phyloP scores from a whole-genome alignment of 2,113 vertebrate species.

The Noturus placidus region DNA sequence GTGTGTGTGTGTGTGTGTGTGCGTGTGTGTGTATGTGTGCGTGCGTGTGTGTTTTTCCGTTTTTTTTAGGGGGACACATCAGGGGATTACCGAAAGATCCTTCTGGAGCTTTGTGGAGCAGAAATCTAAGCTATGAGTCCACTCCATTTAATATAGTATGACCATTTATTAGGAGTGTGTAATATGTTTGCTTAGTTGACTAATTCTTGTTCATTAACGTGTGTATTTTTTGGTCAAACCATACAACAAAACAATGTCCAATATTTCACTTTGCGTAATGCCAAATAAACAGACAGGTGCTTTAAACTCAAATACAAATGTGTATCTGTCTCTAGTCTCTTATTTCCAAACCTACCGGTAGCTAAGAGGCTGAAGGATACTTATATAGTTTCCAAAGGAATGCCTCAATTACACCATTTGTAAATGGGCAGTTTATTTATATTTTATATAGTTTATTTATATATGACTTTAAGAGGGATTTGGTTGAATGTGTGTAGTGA shows the following conservation, averaged over 20 bases:
- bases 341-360: not conserved
- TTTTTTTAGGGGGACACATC: conserved; percentile 86
- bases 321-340: not conserved
- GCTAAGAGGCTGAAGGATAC: not conserved
- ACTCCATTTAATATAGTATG: not conserved
- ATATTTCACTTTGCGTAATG: conserved; percentile 57
- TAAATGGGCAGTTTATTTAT: not conserved
- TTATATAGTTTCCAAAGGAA: not conserved
- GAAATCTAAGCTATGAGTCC: conserved; percentile 67
- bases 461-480: no score
- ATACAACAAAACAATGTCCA: not conserved
- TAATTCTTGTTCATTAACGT: not conserved
- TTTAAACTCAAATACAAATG: not conserved
- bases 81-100: conserved; percentile 90
- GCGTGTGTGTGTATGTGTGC: not conserved
- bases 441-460: no score
- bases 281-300: conserved; percentile 63
- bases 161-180: conserved; percentile 7
- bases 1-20: not conserved
- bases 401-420: not conserved
- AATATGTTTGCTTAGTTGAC: not conserved
- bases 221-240: not conserved
- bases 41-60: not conserved
- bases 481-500: no score
- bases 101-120: conserved; percentile 86